Percentiles rank a stretch among this genome's conserved stretches.
Evolutionary conservation across 1,140 invertebrate genomes (phyloP).

Genomic region (Proales similis): DNA sequence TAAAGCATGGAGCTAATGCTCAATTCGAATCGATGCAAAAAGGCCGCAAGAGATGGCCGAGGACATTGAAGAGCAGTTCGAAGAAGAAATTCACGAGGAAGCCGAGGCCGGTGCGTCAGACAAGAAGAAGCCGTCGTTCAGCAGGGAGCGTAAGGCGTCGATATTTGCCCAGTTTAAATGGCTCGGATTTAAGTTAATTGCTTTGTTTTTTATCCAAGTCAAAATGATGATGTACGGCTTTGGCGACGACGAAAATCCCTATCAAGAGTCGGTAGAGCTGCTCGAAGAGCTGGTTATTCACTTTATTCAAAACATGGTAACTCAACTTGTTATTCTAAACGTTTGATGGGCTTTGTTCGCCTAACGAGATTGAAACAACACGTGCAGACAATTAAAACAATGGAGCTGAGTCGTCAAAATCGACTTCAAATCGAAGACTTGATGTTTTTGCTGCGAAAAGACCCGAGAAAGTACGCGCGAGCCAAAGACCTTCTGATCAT

Average conservation of each 20-base stretch:
- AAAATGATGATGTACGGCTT: slow-evolving; percentile 99
- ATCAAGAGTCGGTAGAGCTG: slow-evolving; percentile 94
- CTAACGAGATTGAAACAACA: slow-evolving; percentile 39
- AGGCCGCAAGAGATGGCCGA: slow-evolving; percentile 13
- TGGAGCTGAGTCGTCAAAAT: slow-evolving; percentile 90
- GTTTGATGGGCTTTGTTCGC: not conserved
- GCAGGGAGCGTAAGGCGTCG: slow-evolving; percentile 4
- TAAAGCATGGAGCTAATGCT: not conserved
- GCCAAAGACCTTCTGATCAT: slow-evolving; percentile 87
- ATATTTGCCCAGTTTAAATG: not conserved
- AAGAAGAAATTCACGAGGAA: slow-evolving; percentile 32
- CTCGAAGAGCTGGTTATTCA: slow-evolving; percentile 95
- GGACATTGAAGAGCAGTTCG: slow-evolving; percentile 35
- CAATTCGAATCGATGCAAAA: slow-evolving; percentile 5
- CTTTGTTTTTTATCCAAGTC: slow-evolving; percentile 52
- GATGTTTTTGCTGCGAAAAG: slow-evolving; percentile 93
- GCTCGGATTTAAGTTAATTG: not conserved
- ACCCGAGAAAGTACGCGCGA: slow-evolving; percentile 89
- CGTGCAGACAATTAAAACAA: slow-evolving; percentile 70
- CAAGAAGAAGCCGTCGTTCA: slow-evolving; percentile 29
- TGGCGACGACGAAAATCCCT: slow-evolving; percentile 98
- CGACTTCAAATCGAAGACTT: slow-evolving; percentile 95
- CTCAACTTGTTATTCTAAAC: slow-evolving; percentile 35
- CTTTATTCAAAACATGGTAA: slow-evolving; percentile 89
- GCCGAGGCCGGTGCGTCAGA: slow-evolving; percentile 1